A percentile compares a stretch with the other conserved stretches of the same genome.
Evolutionary conservation across 2,797 vertebrate species (phyloP).

Genomic region (Orestias chungarensis): DNA sequence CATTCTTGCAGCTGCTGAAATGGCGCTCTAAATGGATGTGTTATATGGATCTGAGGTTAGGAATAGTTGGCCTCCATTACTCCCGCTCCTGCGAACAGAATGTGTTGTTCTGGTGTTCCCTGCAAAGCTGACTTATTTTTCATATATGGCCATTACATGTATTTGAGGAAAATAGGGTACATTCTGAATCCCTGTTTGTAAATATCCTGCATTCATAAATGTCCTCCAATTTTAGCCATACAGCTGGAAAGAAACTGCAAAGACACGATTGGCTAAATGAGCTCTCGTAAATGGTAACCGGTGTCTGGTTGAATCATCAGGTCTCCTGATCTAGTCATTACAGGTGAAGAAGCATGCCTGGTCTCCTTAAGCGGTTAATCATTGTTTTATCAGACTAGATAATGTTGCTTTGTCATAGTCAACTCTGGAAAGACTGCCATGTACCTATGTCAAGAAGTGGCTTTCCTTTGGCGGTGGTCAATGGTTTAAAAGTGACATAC

Average conservation of each 20-base stretch:
- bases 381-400: too few species aligned
- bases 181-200: slow-evolving; percentile 14
- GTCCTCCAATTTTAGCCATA: slow-evolving; percentile 25
- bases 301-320: too few species aligned
- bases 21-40: slow-evolving; percentile 54
- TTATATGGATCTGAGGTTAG: slow-evolving; percentile 69
- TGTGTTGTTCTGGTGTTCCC: slow-evolving; percentile 41
- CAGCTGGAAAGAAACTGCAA: background rate
- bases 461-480: too few species aligned
- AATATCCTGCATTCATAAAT: background rate
- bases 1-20: slow-evolving; percentile 55
- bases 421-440: too few species aligned
- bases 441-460: too few species aligned
- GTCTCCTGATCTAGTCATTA: too few species aligned
- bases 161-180: slow-evolving; percentile 20
- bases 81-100: slow-evolving; percentile 41
- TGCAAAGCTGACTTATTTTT: slow-evolving; percentile 20
- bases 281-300: too few species aligned
- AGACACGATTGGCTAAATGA: too few species aligned
- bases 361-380: too few species aligned
- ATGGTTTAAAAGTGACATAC: background rate
- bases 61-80: slow-evolving; percentile 67
- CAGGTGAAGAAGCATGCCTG: too few species aligned
- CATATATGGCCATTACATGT: slow-evolving; percentile 31
- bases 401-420: too few species aligned